Conservation (phyloP, 2,797 vertebrate species). For the Rhincodon typus region DNA sequence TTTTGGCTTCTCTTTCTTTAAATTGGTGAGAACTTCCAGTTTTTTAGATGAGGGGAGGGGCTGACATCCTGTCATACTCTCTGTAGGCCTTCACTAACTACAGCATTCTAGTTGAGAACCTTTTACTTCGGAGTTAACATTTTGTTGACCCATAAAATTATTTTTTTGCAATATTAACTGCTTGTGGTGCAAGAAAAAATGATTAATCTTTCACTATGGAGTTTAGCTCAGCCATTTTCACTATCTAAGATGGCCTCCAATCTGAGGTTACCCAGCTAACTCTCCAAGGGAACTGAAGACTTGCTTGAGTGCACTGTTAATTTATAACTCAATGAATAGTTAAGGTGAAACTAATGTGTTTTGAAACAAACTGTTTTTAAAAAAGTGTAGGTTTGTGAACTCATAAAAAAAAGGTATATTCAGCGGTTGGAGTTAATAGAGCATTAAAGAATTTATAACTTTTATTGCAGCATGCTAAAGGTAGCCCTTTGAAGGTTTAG, state of each 20-base stretch:
- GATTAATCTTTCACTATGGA: neutral
- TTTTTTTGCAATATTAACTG: conserved; percentile 24
- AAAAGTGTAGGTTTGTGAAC: neutral
- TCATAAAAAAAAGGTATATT: neutral
- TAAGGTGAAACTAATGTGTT: conserved; percentile 32
- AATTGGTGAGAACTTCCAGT: neutral
- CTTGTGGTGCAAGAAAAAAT: neutral
- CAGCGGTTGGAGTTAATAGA: conserved; percentile 17
- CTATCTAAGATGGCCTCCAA: neutral
- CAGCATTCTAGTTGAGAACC: neutral
- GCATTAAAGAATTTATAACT: conserved; percentile 27
- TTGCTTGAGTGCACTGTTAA: neutral
- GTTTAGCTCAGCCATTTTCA: neutral
- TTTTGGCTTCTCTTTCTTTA: neutral
- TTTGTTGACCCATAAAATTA: conserved; percentile 18
- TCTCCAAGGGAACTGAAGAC: neutral
- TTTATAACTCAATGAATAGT: neutral
- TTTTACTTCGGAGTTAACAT: conserved; percentile 9
- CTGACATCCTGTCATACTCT: neutral
- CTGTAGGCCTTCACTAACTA: neutral
- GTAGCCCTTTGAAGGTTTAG: neutral
- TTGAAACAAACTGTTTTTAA: neutral
- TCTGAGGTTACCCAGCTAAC: neutral
- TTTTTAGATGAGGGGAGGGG: neutral
- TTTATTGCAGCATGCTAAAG: neutral